Evolutionary conservation across 2,888 invertebrate genomes (phyloP).

Genomic region (Parelbella ahira): DNA sequence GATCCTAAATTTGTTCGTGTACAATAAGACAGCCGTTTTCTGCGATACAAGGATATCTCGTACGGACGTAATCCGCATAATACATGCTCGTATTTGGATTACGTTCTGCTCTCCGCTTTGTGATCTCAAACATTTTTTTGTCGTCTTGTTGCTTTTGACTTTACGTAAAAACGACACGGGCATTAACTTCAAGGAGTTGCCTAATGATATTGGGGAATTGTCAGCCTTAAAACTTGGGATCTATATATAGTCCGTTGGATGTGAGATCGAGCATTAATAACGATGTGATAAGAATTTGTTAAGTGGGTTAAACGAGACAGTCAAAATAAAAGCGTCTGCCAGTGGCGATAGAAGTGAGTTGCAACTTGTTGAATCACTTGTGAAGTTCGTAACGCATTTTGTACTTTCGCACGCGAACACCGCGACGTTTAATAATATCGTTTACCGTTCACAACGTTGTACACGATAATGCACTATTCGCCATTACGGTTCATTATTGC

Average conservation of each 20-base stretch:
- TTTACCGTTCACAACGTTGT: slow-evolving; percentile 39
- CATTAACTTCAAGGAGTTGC: too few species aligned
- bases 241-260: too few species aligned
- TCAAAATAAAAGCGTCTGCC: too few species aligned
- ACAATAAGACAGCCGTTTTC: slow-evolving; percentile 19
- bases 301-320: too few species aligned
- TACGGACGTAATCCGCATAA: slow-evolving; percentile 24
- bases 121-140: background rate
- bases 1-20: slow-evolving; percentile 20
- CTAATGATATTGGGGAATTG: too few species aligned
- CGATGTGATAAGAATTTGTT: too few species aligned
- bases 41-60: slow-evolving; percentile 19
- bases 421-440: slow-evolving; percentile 32
- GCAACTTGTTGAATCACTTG: slow-evolving; percentile 27
- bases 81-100: slow-evolving; percentile 6
- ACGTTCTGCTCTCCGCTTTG: slow-evolving; percentile 5
- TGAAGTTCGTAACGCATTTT: slow-evolving; percentile 14
- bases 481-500: slow-evolving; percentile 45
- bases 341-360: too few species aligned
- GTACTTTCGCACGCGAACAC: slow-evolving; percentile 26
- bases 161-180: too few species aligned
- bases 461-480: slow-evolving; percentile 41
- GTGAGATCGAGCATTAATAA: too few species aligned
- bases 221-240: too few species aligned
- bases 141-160: too few species aligned